These are phyloP conservation scores for Ditylenchus dipsaci DNA, from an alignment of 1,140 invertebrate species.

Conservation along the genomic window DNA sequence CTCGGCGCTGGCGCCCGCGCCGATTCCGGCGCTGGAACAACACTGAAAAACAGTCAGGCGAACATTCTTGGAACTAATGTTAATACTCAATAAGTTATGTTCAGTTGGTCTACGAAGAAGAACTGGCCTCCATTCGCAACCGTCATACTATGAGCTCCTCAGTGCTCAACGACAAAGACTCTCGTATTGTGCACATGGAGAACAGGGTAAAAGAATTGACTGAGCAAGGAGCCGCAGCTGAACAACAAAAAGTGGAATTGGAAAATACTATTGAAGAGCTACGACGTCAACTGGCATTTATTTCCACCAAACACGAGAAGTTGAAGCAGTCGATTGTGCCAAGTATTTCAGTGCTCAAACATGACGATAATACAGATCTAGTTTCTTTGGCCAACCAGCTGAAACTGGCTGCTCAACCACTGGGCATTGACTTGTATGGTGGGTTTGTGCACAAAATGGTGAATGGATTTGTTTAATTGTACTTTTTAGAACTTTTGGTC, in stretches of 20 bases:
- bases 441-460: too few species aligned
- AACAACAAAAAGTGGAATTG: slow-evolving; percentile 27
- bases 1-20: too few species aligned
- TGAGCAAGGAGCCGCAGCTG: slow-evolving; percentile 22
- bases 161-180: slow-evolving; percentile 28
- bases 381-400: background rate
- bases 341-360: background rate
- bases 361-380: background rate
- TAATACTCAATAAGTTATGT: too few species aligned
- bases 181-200: slow-evolving; percentile 29
- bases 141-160: slow-evolving; percentile 16
- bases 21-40: too few species aligned
- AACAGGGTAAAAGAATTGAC: slow-evolving; percentile 32
- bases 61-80: too few species aligned
- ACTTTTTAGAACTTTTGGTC: background rate
- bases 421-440: background rate
- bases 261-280: slow-evolving; percentile 23
- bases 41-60: too few species aligned
- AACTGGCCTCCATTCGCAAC: slow-evolving; percentile 16
- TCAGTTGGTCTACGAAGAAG: slow-evolving; percentile 30
- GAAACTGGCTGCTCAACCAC: background rate
- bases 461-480: too few species aligned
- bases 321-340: background rate
- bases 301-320: background rate
- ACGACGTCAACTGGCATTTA: slow-evolving; percentile 11